Percentiles rank a stretch among this genome's conserved stretches.
Evolutionary conservation across 2,888 invertebrate species (phyloP).

Genomic region (Agrotis ipsilon): DNA sequence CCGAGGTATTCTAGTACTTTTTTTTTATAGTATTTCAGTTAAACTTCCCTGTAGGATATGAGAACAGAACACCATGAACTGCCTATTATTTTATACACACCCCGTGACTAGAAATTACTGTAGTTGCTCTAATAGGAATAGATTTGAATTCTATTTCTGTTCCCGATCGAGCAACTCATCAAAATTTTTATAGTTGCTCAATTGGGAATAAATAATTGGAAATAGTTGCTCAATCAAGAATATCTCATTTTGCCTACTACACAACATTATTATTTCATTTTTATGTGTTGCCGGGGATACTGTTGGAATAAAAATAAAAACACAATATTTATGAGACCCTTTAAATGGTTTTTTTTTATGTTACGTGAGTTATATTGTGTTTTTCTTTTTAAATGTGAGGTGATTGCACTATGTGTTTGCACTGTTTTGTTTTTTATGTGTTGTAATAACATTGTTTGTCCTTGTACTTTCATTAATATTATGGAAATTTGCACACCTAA

Average conservation of each 20-base stretch:
- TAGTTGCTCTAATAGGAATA: no score
- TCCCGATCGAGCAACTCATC: no score
- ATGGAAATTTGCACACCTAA: background rate
- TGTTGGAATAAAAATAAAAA: conserved; percentile 73
- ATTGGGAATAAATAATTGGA: no score
- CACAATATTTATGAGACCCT: conserved; percentile 36
- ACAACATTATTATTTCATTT: conserved; percentile 19
- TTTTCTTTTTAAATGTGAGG: conserved; percentile 69
- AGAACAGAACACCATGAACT: no score
- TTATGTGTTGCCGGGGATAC: conserved; percentile 70
- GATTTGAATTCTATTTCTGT: no score
- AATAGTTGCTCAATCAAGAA: no score
- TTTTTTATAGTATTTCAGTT: no score
- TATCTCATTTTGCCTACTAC: background rate
- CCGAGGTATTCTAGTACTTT: no score
- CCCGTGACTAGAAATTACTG: no score
- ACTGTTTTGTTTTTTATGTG: conserved; percentile 25
- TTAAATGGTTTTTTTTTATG: background rate
- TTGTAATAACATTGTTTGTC: background rate
- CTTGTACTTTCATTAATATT: background rate
- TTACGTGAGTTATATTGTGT: conserved; percentile 44
- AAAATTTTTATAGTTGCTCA: no score
- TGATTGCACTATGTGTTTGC: conserved; percentile 72
- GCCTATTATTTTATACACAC: no score
- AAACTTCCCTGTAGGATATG: no score